phyloP scores from a whole-genome alignment of 2,888 invertebrate genomes.

The Lordiphosa fenestrarum region DNA sequence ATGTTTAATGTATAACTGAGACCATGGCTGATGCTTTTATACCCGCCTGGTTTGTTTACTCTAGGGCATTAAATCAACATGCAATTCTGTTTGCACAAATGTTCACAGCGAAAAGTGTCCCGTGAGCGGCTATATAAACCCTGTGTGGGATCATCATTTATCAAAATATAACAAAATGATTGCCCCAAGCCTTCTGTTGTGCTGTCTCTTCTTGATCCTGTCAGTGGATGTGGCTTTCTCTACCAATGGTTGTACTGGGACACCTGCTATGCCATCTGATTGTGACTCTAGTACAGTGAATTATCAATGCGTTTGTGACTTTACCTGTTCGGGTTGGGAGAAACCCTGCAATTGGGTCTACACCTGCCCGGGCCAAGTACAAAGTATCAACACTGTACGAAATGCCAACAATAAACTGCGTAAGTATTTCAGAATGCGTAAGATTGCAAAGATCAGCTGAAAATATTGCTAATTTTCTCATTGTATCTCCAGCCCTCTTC shows the following conservation, averaged over 20 bases:
- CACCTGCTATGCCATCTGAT: neutral
- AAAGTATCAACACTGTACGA: constrained; percentile 8
- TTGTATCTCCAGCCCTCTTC: constrained; percentile 13
- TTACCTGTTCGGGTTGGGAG: constrained; percentile 28
- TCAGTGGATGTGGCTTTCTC: neutral
- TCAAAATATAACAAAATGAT: constrained; percentile 7
- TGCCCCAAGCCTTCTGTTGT: constrained; percentile 3
- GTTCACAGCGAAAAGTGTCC: constrained; percentile 3
- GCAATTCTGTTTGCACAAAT: constrained; percentile 14
- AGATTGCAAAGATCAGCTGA: no score
- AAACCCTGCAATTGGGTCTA: constrained; percentile 32
- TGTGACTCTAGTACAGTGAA: neutral
- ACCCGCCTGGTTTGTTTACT: neutral
- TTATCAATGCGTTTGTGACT: constrained; percentile 30
- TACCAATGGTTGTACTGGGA: neutral
- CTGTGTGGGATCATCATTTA: neutral
- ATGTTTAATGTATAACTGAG: neutral
- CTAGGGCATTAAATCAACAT: neutral
- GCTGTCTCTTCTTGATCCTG: constrained; percentile 10
- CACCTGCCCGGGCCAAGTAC: constrained; percentile 10
- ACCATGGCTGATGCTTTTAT: constrained; percentile 19
- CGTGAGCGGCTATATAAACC: constrained; percentile 19
- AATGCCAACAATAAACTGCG: constrained; percentile 10
- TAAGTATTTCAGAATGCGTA: neutral
- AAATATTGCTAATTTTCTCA: no score